Base-by-base conservation (phyloP, 2,888 invertebrate species). In the Spodoptera littoralis region DNA sequence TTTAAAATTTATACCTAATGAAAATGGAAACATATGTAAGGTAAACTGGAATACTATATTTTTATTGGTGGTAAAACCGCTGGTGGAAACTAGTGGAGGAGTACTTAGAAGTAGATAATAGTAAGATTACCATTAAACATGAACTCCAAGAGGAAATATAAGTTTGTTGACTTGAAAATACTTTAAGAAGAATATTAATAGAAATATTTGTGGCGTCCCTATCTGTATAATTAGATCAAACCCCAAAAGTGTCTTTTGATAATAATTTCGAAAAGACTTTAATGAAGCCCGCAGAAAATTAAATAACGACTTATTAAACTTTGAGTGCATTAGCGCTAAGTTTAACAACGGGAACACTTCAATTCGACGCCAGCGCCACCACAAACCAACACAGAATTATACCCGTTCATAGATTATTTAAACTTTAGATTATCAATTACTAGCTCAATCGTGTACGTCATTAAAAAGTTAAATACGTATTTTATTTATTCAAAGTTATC, bases 231-330 rank as follows among this genome's bases (percentile, higher is more conserved):
- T 61, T 44, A 52, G 61, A 65, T 54, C 45, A 72, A 66, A 70
- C 66, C 46, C 56, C 41, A 59, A 70, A 75, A 79, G 76, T 76
- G 66, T 69, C 56, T 67, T 73, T 78, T 75, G 60, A 76, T 80
- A 24, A 76, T 66, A 60, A 70, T 76, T 67, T 79, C 52, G 54
- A 63, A 60, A 73, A 72, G 63, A 70, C 57, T 76, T 77, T 80
- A 81, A 77, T 71, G 69, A 72, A 76, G 60, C 61, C 73, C 53
- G 58, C 50, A 64, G 73, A 73, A 79, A n/a, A n/a, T n/a, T n/a
- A n/a, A n/a, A 73, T 83, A 86, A 79, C 60, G 60, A 79, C 76
- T 69, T 84, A 82, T 79, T 81, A 65, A 85, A 85, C 74, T 84
- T 83, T 71, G 72, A 73, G 68, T 76, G 77, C 76, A 81, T 84